phyloP scores from a whole-genome alignment of 2,797 vertebrate genomes.

The Peromyscus attwateri region DNA sequence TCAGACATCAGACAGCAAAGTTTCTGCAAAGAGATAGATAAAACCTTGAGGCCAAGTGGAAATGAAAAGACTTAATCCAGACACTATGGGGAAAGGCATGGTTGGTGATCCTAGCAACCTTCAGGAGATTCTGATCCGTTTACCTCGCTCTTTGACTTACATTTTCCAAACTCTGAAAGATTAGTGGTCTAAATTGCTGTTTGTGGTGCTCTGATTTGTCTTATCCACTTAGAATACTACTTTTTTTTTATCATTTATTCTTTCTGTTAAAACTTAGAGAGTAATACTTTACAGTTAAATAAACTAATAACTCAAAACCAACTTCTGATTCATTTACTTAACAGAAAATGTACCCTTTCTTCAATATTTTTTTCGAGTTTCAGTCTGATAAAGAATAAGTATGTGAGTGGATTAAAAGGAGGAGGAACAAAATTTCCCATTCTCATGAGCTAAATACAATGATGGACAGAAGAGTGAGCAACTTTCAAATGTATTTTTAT shows the following conservation, averaged over 20 bases:
- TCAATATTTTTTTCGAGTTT: neutral
- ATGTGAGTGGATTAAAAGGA: neutral
- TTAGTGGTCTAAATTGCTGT: neutral
- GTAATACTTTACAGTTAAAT: neutral
- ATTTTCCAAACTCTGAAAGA: neutral
- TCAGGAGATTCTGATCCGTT: neutral
- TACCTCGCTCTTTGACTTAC: rapidly evolving
- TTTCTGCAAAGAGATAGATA: neutral
- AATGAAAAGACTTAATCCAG: neutral
- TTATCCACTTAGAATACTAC: neutral
- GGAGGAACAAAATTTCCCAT: too few species aligned
- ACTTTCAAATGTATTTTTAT: too few species aligned
- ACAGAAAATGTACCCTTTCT: neutral
- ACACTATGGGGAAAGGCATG: neutral
- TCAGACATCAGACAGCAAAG: neutral
- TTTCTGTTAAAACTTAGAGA: neutral
- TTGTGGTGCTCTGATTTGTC: neutral
- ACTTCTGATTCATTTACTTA: neutral
- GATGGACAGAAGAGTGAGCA: too few species aligned
- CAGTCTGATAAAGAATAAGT: neutral
- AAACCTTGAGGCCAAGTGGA: neutral
- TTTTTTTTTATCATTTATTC: neutral
- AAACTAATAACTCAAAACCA: neutral
- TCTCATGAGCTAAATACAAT: too few species aligned
- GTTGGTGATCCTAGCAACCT: rapidly evolving